A percentile compares a stretch with the other conserved stretches of the same genome.
Evolutionary conservation across 2,797 vertebrate genomes (phyloP).

Genomic region (Sylvia borin): DNA sequence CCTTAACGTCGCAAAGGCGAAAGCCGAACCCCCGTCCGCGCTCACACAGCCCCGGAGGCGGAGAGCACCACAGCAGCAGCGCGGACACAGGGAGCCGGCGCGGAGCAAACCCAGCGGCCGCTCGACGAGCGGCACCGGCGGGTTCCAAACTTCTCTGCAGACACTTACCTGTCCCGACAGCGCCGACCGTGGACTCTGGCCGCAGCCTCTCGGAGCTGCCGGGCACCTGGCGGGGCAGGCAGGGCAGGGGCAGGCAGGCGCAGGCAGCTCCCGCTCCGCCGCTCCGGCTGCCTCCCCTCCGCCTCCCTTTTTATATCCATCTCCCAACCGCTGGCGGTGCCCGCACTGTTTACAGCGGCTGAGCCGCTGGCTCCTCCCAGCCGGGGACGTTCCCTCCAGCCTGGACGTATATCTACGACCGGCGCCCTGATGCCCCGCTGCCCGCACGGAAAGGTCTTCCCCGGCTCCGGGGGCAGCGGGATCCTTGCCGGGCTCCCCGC

Average conservation of each 20-base stretch:
- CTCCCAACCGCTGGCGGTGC: constrained; percentile 59
- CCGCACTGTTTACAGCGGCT: constrained; percentile 63
- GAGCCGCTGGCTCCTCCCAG: constrained; percentile 65
- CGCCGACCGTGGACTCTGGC: neutral
- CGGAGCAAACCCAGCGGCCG: neutral
- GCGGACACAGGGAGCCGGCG: neutral
- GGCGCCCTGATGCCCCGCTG: neutral
- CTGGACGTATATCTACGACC: neutral
- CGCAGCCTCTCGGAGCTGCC: neutral
- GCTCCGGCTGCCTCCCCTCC: constrained; percentile 47
- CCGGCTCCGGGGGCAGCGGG: neutral
- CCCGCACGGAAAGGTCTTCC: neutral
- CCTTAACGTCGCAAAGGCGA: neutral
- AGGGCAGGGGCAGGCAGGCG: neutral
- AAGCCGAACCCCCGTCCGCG: neutral
- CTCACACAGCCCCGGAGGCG: neutral
- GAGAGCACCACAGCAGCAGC: neutral
- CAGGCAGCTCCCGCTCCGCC: constrained; percentile 14
- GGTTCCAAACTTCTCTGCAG: neutral
- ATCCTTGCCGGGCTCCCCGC: neutral
- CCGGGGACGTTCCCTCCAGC: constrained; percentile 45
- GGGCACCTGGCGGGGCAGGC: neutral
- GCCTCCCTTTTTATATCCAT: constrained; percentile 64
- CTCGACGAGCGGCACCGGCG: neutral
- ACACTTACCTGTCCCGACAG: constrained; percentile 20